Evolutionary conservation across 1,140 invertebrate species (phyloP), one percentile per base, ranked within the genome.

Genomic region (Oryzaephilus surinamensis): DNA sequence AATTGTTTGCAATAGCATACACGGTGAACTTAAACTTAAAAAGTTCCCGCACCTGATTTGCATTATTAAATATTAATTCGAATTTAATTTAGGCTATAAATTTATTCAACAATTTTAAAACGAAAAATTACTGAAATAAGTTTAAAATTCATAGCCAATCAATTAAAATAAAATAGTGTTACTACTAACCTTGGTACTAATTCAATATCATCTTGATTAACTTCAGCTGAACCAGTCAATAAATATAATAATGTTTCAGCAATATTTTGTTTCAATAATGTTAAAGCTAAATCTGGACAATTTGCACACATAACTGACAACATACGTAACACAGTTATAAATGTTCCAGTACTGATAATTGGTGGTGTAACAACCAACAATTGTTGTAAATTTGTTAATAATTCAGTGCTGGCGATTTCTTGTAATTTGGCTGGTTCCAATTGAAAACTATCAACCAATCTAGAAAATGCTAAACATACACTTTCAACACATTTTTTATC

Each of bases 401-500:
- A 63, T 60, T 90, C 87, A 14, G 87, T 80, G 41, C 88, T 91
- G 32, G 95, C 92, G 43, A 99, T 97, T 66, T 98, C 93, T 58
- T 91, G 87, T 28, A 99, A 67, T 45, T 85, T 78, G 5, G 79
- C 74, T 18, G 92, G 78, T 62, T 98, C 92, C 52, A 84, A 76
- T 59, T 97, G 92, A 62, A 94, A 94, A 62, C 92, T 95, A 53
- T 99, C 96, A 1, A 98, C 92, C 6, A 99, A 69, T 11, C 96
- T 76, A 45, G 86, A 88, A 65, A 99, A 97, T 13, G 94, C 92
- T 33, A 93, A 74, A 54, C 95, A 98, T 4, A 97, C 90, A 59
- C 89, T 92, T 58, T 98, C 96, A 10, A 97, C 89, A 47, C 91
- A 94, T 55, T 97, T 97, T 60, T 97, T 97, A 63, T 99, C 96